phyloP scores from a whole-genome alignment of 2,113 vertebrate genomes.

The Perca schrenkii region DNA sequence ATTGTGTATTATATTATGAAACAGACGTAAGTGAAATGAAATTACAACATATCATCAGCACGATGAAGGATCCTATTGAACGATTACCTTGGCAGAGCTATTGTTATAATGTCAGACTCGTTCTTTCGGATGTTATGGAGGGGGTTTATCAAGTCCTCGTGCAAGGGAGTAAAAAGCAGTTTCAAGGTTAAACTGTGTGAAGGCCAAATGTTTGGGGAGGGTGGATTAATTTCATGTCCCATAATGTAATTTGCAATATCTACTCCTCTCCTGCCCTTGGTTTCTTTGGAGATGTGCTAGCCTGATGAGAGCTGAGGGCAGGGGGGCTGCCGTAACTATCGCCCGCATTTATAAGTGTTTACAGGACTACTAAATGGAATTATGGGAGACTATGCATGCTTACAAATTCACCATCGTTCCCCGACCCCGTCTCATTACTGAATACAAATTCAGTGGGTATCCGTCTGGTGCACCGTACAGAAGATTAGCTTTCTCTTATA shows the following conservation, averaged over 20 bases:
- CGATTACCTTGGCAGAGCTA: slow-evolving; percentile 71
- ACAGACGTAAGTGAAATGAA: slow-evolving; percentile 82
- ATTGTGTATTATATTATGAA: slow-evolving; percentile 78
- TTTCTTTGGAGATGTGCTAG: slow-evolving; percentile 68
- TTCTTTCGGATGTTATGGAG: slow-evolving; percentile 64
- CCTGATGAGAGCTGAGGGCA: slow-evolving; percentile 66
- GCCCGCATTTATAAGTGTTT: slow-evolving; percentile 70
- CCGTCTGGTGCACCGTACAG: slow-evolving; percentile 28
- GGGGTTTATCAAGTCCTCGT: slow-evolving; percentile 54
- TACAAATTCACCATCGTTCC: slow-evolving; percentile 70
- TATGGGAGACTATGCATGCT: slow-evolving; percentile 64
- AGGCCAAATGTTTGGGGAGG: slow-evolving; percentile 79
- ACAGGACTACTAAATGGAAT: slow-evolving; percentile 70
- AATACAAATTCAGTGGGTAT: slow-evolving; percentile 68
- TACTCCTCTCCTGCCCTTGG: slow-evolving; percentile 78
- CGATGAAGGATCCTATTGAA: slow-evolving; percentile 72
- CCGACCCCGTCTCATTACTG: slow-evolving; percentile 51
- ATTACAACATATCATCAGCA: slow-evolving; percentile 80
- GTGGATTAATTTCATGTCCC: slow-evolving; percentile 82
- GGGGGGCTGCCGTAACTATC: slow-evolving; percentile 44
- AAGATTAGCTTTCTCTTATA: slow-evolving; percentile 45
- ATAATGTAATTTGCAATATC: slow-evolving; percentile 80
- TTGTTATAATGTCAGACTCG: slow-evolving; percentile 73
- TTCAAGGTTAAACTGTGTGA: slow-evolving; percentile 81
- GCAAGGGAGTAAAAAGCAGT: slow-evolving; percentile 57